Evolutionary conservation across 2,797 vertebrate species (phyloP).

Genomic region (Rhynchotus rufescens): DNA sequence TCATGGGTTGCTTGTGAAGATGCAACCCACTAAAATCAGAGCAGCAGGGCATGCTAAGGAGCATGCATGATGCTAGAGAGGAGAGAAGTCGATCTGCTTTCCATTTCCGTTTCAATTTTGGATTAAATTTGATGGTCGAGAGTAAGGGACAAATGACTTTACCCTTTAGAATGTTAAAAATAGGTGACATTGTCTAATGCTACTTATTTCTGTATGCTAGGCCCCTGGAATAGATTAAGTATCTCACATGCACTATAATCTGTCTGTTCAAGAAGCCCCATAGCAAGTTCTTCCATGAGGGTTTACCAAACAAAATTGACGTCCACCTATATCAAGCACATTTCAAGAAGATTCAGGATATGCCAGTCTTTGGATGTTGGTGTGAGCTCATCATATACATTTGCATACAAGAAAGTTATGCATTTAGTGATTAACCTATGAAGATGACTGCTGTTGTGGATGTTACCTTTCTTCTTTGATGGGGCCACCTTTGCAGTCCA

Average conservation of each 20-base stretch:
- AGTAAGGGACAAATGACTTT: background rate
- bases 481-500: background rate
- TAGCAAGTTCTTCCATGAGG: background rate
- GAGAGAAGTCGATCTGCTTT: background rate
- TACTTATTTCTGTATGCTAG: background rate
- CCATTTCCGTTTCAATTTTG: background rate
- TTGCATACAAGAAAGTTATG: background rate
- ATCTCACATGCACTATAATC: background rate
- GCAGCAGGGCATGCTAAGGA: background rate
- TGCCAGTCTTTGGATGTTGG: background rate
- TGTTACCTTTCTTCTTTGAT: background rate
- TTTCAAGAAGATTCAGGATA: background rate
- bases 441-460: background rate
- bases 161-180: background rate
- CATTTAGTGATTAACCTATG: background rate
- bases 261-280: background rate
- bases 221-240: background rate
- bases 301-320: background rate
- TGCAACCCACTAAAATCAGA: background rate
- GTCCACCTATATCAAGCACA: background rate
- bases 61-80: rapidly evolving
- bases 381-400: background rate
- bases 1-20: background rate
- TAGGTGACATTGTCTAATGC: background rate
- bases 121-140: background rate